A percentile compares a stretch with the other conserved stretches of the same genome.
phyloP scores from a whole-genome alignment of 2,113 vertebrate genomes.

The Toxotes chatareus region DNA sequence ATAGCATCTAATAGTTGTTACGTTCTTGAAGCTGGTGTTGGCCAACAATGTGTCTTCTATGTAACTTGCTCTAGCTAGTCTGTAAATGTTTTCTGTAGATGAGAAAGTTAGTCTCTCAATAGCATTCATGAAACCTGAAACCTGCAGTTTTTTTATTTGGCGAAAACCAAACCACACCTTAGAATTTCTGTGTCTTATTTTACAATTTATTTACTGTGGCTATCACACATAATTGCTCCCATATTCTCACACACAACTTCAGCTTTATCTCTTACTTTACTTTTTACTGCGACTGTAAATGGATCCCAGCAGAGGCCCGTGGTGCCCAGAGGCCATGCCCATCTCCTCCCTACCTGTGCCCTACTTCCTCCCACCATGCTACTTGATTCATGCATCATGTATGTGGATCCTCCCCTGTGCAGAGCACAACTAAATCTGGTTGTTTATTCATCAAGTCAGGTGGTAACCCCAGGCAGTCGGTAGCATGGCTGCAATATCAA shows the following conservation, averaged over 20 bases:
- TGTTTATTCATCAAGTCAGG: conserved; percentile 75
- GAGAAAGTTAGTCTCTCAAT: neutral
- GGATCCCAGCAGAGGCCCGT: conserved; percentile 46
- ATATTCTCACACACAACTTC: neutral
- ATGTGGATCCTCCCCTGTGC: conserved; percentile 60
- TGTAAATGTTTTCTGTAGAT: neutral
- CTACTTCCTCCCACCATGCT: conserved; percentile 50
- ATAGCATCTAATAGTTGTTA: neutral
- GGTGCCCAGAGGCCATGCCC: conserved; percentile 52
- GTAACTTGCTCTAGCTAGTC: neutral
- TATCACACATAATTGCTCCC: neutral
- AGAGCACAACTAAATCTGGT: conserved; percentile 34
- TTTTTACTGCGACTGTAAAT: conserved; percentile 34
- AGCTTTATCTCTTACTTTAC: neutral
- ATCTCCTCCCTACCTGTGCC: conserved; percentile 46
- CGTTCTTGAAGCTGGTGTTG: no score
- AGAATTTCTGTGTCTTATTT: neutral
- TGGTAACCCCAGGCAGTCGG: conserved; percentile 50
- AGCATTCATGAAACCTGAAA: neutral
- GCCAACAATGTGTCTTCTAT: no score
- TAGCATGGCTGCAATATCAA: conserved; percentile 48
- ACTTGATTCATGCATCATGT: conserved; percentile 73
- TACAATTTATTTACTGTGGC: conserved; percentile 1
- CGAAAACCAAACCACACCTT: no score
- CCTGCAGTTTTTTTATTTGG: no score